Base-by-base conservation (phyloP, 2,113 vertebrate species). In the Perccottus glenii region DNA sequence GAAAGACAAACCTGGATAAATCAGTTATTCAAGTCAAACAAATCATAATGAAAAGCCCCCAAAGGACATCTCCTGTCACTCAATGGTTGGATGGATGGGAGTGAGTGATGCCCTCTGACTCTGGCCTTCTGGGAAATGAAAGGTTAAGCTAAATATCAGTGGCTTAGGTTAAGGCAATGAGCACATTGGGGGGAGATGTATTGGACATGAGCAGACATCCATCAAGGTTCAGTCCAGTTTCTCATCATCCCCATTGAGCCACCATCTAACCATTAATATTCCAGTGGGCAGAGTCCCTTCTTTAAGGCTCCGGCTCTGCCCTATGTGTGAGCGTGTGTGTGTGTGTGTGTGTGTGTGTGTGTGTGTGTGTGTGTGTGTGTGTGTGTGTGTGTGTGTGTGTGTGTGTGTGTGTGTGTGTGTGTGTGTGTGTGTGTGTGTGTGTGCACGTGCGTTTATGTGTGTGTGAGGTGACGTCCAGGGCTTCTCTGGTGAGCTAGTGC, bases 121-220 rank as follows among this genome's bases (percentile, higher is more conserved):
- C 15, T 50, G 73, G 67, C 64, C 78, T 67, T 63, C 45, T 59
- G 82, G 80, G 85, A 88, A 82, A 86, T 83, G 64, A 85, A 84
- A 89, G 88, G 87, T 89, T 85, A 87, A 81, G 78, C 67, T 70
- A 85, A 81, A 91, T 85, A 85, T 87, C 75, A 85, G 70, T 56
- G 32, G 56, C 50, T 11, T 77, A 61, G 85, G 75, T 81, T 80
- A 88, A 71, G 73, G 60, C 81, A 61, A 59, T 65, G 70, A 73
- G 62, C 7, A 56, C 36, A 61, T 60, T 4, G 2, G 47, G 12
- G 11, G 33, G 62, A 84, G 80, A 86, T 80, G 70, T 79, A 88
- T 84, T 81, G 71, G 81, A 84, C 63, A 70, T 62, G 67, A 68
- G 61, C 48, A 71, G 36, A 51, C 70, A 88, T 86, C 78, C 73